Evolutionary conservation across 2,113 vertebrate species (phyloP).

Genomic region (Heptranchias perlo): DNA sequence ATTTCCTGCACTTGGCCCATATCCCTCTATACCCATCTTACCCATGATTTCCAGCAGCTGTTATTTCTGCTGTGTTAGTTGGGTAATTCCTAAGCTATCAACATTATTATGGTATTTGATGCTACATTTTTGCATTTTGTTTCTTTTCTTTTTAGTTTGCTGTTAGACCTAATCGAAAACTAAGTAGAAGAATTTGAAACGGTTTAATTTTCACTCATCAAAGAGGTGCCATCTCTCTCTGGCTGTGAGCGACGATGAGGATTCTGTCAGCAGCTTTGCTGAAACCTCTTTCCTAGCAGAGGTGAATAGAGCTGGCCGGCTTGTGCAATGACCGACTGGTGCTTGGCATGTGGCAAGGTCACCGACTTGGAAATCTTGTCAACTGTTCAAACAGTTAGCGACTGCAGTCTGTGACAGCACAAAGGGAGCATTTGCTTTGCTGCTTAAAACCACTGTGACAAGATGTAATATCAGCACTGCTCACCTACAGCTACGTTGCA

Average conservation of each 20-base stretch:
- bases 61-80: not conserved
- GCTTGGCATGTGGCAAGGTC: not conserved
- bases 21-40: too few relatives aligned
- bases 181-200: not conserved
- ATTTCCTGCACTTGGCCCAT: too few relatives aligned
- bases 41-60: too few relatives aligned
- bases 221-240: not conserved
- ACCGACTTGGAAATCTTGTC: not conserved
- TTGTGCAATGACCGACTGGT: not conserved
- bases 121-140: not conserved
- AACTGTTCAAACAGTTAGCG: not conserved
- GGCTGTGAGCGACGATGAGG: not conserved
- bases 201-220: not conserved
- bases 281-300: not conserved
- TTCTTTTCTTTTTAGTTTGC: not conserved
- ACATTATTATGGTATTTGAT: not conserved
- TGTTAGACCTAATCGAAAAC: not conserved
- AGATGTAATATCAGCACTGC: not conserved
- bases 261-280: not conserved
- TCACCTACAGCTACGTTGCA: not conserved
- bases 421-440: not conserved
- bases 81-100: not conserved
- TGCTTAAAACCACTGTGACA: not conserved
- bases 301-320: not conserved
- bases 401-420: not conserved